These are phyloP conservation scores for Columba guinea DNA, from an alignment of 2,797 vertebrate genomes.

Conservation along the genomic window DNA sequence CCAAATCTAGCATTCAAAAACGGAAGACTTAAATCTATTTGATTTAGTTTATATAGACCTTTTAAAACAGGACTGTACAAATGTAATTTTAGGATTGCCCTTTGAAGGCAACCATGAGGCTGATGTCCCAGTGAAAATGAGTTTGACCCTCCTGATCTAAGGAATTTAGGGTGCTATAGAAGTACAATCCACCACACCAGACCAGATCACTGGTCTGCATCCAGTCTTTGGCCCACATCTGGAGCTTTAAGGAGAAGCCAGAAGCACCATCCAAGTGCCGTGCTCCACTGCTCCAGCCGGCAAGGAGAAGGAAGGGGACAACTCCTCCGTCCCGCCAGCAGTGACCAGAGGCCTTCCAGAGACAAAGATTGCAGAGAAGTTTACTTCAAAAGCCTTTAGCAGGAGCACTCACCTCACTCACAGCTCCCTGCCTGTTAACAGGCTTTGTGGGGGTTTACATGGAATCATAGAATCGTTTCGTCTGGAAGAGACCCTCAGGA, in stretches of 20 bases:
- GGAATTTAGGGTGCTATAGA: rapidly evolving
- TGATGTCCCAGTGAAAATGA: too few relatives aligned
- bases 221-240: neutral
- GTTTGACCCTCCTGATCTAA: neutral
- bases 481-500: too few relatives aligned
- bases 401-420: neutral
- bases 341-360: neutral
- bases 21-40: too few relatives aligned
- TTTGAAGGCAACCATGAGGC: too few relatives aligned
- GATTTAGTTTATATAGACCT: too few relatives aligned
- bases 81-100: too few relatives aligned
- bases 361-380: too few relatives aligned
- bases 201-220: neutral
- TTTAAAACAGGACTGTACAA: too few relatives aligned
- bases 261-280: neutral
- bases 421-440: rapidly evolving
- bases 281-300: neutral
- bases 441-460: neutral
- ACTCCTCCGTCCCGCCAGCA: neutral
- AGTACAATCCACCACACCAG: rapidly evolving
- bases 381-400: neutral
- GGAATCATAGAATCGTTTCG: too few relatives aligned
- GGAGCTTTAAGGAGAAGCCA: neutral
- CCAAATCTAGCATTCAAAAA: too few relatives aligned
- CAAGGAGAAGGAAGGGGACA: rapidly evolving